These are phyloP conservation scores for Strigamia maritima DNA, from an alignment of 2,888 invertebrate genomes.

Conservation along the genomic window DNA sequence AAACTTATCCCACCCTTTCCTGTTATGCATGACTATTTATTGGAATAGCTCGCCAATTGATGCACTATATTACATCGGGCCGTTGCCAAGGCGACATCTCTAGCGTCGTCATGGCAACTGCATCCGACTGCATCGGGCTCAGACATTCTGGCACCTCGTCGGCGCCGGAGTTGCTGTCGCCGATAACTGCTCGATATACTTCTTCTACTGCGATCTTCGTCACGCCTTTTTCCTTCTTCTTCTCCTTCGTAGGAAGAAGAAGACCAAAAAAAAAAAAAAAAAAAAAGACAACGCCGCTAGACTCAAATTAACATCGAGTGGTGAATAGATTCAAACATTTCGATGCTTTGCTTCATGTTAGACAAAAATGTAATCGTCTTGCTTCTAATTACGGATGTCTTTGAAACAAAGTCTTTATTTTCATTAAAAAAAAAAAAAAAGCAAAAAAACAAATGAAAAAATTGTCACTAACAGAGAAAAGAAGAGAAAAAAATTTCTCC, in stretches of 20 bases:
- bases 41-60: slow-evolving; percentile 32
- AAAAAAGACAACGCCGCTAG: not conserved
- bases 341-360: not conserved
- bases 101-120: slow-evolving; percentile 24
- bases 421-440: not conserved
- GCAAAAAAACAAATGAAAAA: no score
- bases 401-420: not conserved
- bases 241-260: not conserved
- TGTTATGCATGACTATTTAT: slow-evolving; percentile 31
- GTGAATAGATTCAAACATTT: not conserved
- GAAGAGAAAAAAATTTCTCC: not conserved
- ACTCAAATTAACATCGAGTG: not conserved
- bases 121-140: slow-evolving; percentile 30
- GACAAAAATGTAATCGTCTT: slow-evolving; percentile 14
- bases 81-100: slow-evolving; percentile 25
- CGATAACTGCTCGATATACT: slow-evolving; percentile 24
- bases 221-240: not conserved
- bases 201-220: slow-evolving; percentile 16
- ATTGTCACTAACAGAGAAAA: no score
- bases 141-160: slow-evolving; percentile 26
- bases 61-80: slow-evolving; percentile 20
- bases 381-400: not conserved
- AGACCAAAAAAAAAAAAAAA: not conserved
- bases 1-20: not conserved
- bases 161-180: slow-evolving; percentile 21